Percentiles rank a stretch among this genome's conserved stretches.
Evolutionary conservation across 2,113 vertebrate species (phyloP).

Genomic region (Plectropomus leopardus): DNA sequence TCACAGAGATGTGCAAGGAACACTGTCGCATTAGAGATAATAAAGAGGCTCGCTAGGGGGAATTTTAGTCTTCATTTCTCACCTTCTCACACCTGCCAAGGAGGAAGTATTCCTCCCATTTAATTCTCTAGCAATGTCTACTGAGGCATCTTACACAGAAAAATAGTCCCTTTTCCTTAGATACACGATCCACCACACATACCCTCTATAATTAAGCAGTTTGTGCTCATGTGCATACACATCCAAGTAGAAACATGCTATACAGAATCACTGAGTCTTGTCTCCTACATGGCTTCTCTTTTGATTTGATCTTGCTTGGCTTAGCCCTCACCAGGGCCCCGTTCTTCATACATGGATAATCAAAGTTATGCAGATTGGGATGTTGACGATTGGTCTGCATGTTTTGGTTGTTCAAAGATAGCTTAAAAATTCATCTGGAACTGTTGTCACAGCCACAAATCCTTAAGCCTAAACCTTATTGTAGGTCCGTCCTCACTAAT

Average conservation of each 20-base stretch:
- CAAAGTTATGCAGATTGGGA: no score
- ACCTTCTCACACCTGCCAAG: background rate
- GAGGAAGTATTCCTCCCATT: background rate
- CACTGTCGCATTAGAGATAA: background rate
- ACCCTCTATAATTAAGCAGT: background rate
- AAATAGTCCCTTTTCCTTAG: background rate
- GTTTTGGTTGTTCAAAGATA: no score
- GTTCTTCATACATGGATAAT: background rate
- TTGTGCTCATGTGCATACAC: background rate
- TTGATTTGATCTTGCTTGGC: background rate
- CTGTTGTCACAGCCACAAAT: no score
- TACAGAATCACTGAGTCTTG: background rate
- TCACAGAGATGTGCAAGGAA: background rate
- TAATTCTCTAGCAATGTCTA: background rate
- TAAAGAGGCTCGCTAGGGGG: background rate
- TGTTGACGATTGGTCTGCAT: no score
- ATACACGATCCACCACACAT: background rate
- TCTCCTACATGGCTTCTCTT: background rate
- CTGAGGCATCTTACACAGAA: background rate
- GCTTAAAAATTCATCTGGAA: no score
- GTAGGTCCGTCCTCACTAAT: no score
- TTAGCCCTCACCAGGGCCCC: background rate
- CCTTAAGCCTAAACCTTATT: no score
- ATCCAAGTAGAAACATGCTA: background rate
- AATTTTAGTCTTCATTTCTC: background rate